Evolutionary conservation across 2,888 invertebrate species (phyloP).

Genomic region (Dilophus febrilis): DNA sequence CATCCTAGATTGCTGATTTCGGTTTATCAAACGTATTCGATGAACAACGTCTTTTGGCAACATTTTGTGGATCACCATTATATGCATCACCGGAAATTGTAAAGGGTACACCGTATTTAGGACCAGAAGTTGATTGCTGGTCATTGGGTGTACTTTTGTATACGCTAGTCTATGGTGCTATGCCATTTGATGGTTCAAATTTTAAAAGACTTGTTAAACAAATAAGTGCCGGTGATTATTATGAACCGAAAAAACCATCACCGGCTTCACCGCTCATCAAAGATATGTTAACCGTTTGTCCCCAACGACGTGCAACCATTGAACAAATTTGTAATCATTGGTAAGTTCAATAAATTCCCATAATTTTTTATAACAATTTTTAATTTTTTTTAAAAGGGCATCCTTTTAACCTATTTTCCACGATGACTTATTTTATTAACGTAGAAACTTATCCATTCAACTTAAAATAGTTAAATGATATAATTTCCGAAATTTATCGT

Average conservation of each 20-base stretch:
- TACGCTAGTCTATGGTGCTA: constrained; percentile 95
- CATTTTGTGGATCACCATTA: constrained; percentile 91
- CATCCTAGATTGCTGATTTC: constrained; percentile 86
- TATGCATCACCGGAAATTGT: constrained; percentile 98
- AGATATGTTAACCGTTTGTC: constrained; percentile 87
- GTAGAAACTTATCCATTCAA: neutral
- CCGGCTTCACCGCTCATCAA: constrained; percentile 87
- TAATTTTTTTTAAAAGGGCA: no score
- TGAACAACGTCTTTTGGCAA: constrained; percentile 66
- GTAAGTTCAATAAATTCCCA: no score
- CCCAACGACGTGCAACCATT: constrained; percentile 75
- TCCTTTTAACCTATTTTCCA: no score
- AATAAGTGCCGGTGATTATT: constrained; percentile 94
- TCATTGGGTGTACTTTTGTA: constrained; percentile 93
- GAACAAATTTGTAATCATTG: constrained; percentile 88
- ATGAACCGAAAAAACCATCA: constrained; percentile 87
- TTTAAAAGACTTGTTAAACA: constrained; percentile 92
- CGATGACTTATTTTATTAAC: no score
- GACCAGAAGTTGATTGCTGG: constrained; percentile 92
- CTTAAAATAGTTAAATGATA: neutral
- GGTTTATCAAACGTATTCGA: constrained; percentile 95
- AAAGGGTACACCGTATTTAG: constrained; percentile 89
- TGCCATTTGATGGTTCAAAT: constrained; percentile 98
- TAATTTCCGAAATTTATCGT: neutral
- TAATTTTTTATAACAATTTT: no score